These are phyloP conservation scores for Indicator maculatus DNA, from an alignment of 2,113 vertebrate species.

Conservation along the genomic window DNA sequence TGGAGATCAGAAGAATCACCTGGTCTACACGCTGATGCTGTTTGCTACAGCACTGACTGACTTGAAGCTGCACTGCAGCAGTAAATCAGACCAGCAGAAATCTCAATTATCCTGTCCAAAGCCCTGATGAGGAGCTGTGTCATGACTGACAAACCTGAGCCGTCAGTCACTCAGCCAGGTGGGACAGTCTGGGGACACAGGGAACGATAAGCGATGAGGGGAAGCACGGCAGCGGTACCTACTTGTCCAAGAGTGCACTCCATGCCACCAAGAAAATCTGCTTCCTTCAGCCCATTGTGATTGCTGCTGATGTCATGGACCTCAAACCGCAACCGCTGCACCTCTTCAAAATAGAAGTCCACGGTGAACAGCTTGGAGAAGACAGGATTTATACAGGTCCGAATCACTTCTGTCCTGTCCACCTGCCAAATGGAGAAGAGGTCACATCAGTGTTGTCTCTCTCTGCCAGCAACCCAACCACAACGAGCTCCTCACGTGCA, in stretches of 20 bases:
- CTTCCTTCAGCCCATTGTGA: constrained; percentile 89
- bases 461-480: not conserved
- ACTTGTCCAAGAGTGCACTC: constrained; percentile 96
- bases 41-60: not conserved
- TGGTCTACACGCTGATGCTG: not conserved
- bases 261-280: constrained; percentile 91
- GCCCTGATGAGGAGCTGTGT: not conserved
- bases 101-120: not conserved
- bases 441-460: not conserved
- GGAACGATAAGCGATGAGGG: fast-evolving
- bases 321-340: constrained; percentile 92
- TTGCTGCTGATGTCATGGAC: constrained; percentile 92
- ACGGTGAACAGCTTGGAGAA: constrained; percentile 96
- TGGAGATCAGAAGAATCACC: not conserved
- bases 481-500: not conserved
- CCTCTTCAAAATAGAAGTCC: constrained; percentile 97
- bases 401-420: constrained; percentile 94
- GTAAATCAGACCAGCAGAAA: not conserved
- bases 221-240: not conserved
- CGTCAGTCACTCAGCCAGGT: not conserved
- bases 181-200: not conserved
- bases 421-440: constrained; percentile 78
- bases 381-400: constrained; percentile 90
- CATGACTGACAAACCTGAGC: not conserved
- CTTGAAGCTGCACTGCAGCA: not conserved